Conservation (phyloP, 2,888 invertebrate species). For the Pollenia griseotomentosa region DNA sequence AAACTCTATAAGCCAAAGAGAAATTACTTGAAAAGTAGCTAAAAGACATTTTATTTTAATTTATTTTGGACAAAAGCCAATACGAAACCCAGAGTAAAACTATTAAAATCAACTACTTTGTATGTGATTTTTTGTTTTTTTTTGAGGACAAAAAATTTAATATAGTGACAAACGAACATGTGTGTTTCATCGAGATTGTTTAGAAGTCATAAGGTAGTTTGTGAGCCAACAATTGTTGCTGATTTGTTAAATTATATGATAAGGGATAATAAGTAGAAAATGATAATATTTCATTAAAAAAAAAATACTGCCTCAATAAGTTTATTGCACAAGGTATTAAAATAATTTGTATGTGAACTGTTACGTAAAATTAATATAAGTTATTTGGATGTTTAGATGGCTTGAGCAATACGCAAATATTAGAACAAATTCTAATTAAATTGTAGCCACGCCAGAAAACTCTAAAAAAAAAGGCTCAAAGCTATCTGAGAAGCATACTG, state of each 20-base stretch:
- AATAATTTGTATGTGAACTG: no score
- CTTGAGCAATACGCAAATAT: no score
- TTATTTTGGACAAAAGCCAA: slow-evolving; percentile 71
- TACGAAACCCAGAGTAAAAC: slow-evolving; percentile 37
- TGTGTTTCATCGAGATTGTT: neutral
- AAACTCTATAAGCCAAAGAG: slow-evolving; percentile 56
- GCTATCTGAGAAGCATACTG: no score
- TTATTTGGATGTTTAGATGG: no score
- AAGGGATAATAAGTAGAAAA: neutral
- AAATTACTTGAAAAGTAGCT: slow-evolving; percentile 71
- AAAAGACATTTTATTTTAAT: slow-evolving; percentile 71
- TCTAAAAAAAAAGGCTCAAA: no score
- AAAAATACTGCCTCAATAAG: neutral
- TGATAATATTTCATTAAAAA: neutral
- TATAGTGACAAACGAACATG: slow-evolving; percentile 6
- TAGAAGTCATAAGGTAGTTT: neutral
- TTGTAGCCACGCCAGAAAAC: no score
- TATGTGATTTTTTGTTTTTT: slow-evolving; percentile 43
- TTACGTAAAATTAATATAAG: no score
- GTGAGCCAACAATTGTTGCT: slow-evolving; percentile 63
- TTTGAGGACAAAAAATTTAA: slow-evolving; percentile 24
- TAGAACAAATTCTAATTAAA: no score
- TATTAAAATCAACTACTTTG: slow-evolving; percentile 58
- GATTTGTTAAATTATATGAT: slow-evolving; percentile 30
- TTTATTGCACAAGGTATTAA: neutral